Percentiles rank a stretch among this genome's conserved stretches.
phyloP scores from a whole-genome alignment of 2,888 invertebrate genomes.

The Spilosoma lubricipeda region DNA sequence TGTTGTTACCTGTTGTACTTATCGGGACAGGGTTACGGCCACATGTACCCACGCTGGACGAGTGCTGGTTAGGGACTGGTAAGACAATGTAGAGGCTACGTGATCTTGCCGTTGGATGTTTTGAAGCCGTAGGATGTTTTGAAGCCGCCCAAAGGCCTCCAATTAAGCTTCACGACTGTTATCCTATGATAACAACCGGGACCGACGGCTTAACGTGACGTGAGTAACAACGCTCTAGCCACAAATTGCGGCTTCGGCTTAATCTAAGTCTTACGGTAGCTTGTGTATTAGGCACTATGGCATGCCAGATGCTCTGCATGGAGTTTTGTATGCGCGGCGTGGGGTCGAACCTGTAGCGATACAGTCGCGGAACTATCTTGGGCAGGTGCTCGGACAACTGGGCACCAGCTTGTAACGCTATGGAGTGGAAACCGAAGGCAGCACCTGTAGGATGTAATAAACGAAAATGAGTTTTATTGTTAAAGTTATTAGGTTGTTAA shows the following conservation, averaged over 20 bases:
- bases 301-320: conserved; percentile 97
- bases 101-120: no score
- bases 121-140: no score
- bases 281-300: conserved; percentile 93
- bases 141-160: no score
- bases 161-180: no score
- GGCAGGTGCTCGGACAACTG: conserved; percentile 93
- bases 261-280: conserved; percentile 87
- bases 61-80: no score
- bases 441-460: conserved; percentile 87
- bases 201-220: no score
- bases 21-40: no score
- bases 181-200: no score
- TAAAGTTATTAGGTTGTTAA: neutral
- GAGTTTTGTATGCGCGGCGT: conserved; percentile 96
- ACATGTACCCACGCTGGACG: no score
- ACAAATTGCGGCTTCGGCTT: neutral
- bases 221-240: no score
- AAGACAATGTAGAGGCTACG: no score
- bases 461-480: neutral
- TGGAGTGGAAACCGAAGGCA: conserved; percentile 96
- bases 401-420: conserved; percentile 93
- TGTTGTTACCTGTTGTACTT: no score
- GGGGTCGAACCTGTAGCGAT: conserved; percentile 96
- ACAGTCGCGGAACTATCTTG: conserved; percentile 94